phyloP scores from a whole-genome alignment of 2,113 vertebrate genomes.

The Mastomys natalensis region DNA sequence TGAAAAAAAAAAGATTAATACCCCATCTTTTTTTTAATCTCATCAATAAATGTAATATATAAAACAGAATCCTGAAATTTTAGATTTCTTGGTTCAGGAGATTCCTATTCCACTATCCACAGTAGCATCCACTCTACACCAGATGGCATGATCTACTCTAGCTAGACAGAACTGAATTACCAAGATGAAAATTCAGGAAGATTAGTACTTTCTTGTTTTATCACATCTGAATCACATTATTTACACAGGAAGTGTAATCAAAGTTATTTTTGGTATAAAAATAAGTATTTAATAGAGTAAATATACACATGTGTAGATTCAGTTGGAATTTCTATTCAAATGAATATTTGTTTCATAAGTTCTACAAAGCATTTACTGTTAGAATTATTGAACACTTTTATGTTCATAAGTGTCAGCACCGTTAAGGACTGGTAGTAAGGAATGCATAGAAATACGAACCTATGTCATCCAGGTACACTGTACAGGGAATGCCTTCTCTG shows the following conservation, averaged over 20 bases:
- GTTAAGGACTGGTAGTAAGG: neutral
- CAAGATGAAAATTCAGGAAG: neutral
- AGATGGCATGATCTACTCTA: conserved; percentile 11
- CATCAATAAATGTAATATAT: neutral
- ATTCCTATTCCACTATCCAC: neutral
- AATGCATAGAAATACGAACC: neutral
- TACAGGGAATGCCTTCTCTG: neutral
- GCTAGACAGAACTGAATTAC: neutral
- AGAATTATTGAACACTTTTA: neutral
- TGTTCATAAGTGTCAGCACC: neutral
- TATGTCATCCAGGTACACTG: neutral
- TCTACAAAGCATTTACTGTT: neutral
- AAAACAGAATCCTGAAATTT: neutral
- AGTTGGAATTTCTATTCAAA: neutral
- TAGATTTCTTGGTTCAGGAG: neutral
- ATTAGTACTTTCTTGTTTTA: neutral
- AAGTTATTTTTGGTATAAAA: neutral
- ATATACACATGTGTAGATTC: neutral
- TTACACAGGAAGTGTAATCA: neutral
- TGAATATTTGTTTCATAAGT: neutral
- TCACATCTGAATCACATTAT: neutral
- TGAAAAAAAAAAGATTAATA: neutral
- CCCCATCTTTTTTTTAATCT: neutral
- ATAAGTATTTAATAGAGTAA: neutral
- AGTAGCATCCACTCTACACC: neutral